Percentiles rank a stretch among this genome's conserved stretches.
phyloP scores from a whole-genome alignment of 1,140 invertebrate species.

The Orussus abietinus region DNA sequence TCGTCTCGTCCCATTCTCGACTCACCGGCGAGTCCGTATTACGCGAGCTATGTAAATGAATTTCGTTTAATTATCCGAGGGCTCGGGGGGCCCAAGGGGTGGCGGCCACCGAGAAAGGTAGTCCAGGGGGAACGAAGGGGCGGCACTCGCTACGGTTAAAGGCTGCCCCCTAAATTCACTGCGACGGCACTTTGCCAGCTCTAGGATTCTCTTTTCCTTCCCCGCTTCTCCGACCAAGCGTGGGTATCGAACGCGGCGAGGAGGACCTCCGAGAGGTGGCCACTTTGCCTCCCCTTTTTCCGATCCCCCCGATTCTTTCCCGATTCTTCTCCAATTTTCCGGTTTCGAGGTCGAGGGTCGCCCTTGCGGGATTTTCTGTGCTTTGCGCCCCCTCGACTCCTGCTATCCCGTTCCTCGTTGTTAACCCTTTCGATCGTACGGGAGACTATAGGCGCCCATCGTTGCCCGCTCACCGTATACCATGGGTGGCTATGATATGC shows the following conservation, averaged over 20 bases:
- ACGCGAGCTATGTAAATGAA: conserved; percentile 53
- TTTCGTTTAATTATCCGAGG: conserved; percentile 50
- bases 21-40: conserved; percentile 34
- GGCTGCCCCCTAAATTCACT: conserved; percentile 32
- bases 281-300: not conserved
- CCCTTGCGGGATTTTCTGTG: too few relatives aligned
- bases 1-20: conserved; percentile 6
- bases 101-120: not conserved
- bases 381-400: too few relatives aligned
- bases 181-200: conserved; percentile 27
- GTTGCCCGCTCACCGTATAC: too few relatives aligned
- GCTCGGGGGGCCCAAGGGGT: conserved; percentile 14
- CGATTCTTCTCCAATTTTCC: conserved; percentile 1
- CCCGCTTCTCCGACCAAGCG: not conserved
- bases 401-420: too few relatives aligned
- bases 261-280: too few relatives aligned
- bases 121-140: conserved; percentile 5
- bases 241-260: too few relatives aligned
- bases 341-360: too few relatives aligned
- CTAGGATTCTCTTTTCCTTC: conserved; percentile 20
- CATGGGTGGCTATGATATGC: too few relatives aligned
- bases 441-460: too few relatives aligned
- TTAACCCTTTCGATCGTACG: too few relatives aligned
- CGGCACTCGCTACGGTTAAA: conserved; percentile 31
- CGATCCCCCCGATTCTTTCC: conserved; percentile 4